Evolutionary conservation across 2,888 invertebrate species (phyloP).

Genomic region (Quadroppia sp.): DNA sequence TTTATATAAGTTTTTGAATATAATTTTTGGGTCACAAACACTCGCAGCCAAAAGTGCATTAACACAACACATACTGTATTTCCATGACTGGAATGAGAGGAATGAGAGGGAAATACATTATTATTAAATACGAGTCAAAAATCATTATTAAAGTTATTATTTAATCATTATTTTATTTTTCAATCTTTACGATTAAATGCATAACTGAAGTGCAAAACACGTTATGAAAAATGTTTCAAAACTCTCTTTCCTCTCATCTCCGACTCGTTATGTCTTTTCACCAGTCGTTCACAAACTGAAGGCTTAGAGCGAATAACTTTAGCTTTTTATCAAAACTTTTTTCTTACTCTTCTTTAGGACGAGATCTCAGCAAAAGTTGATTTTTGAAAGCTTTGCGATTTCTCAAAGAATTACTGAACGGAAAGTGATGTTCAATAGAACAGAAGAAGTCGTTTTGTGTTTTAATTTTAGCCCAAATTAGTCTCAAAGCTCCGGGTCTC

Average conservation of each 20-base stretch:
- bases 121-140: neutral
- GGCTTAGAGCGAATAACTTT: slow-evolving; percentile 1
- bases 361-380: neutral
- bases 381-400: neutral
- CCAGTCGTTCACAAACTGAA: neutral
- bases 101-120: neutral
- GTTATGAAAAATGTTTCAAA: neutral
- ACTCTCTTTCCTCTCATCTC: no score
- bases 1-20: neutral
- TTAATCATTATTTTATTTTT: neutral
- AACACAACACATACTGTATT: neutral
- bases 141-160: slow-evolving; percentile 10
- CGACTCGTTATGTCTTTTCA: neutral
- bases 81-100: neutral
- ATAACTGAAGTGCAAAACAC: slow-evolving; percentile 5
- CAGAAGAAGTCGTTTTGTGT: neutral
- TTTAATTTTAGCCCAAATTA: neutral
- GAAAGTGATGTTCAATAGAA: neutral
- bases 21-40: slow-evolving; percentile 31
- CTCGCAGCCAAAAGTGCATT: slow-evolving; percentile 18
- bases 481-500: neutral
- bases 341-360: neutral
- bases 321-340: neutral
- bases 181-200: neutral
- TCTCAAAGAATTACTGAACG: neutral